These are phyloP conservation scores for Malurus elegans DNA, from an alignment of 2,113 vertebrate species.

Conservation along the genomic window DNA sequence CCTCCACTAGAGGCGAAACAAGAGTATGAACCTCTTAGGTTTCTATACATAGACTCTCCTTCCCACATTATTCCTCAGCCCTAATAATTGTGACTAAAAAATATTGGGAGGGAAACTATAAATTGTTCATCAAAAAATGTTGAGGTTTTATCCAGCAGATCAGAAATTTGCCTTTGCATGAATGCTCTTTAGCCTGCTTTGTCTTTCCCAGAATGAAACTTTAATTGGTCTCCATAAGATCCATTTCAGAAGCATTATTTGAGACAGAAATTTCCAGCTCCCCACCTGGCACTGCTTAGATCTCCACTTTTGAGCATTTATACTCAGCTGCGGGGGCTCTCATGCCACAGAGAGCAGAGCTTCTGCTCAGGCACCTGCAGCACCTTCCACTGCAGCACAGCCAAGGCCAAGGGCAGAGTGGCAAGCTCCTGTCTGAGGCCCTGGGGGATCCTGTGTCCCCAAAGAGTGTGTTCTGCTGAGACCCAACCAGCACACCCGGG, in stretches of 20 bases:
- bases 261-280: not conserved
- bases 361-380: not conserved
- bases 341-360: not conserved
- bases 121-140: fast-evolving
- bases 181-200: not conserved
- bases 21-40: fast-evolving
- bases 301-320: not conserved
- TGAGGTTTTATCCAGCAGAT: not conserved
- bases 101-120: not conserved
- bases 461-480: not conserved
- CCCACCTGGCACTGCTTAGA: not conserved
- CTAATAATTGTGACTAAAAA: not conserved
- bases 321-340: not conserved
- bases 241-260: not conserved
- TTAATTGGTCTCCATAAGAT: not conserved
- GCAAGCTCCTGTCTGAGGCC: not conserved
- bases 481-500: not conserved
- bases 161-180: not conserved
- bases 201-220: not conserved
- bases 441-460: not conserved
- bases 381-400: not conserved
- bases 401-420: not conserved
- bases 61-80: not conserved
- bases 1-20: not conserved
- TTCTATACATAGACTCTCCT: not conserved